Evolutionary conservation across 2,113 vertebrate species (phyloP).

Genomic region (Struthidea cinerea): DNA sequence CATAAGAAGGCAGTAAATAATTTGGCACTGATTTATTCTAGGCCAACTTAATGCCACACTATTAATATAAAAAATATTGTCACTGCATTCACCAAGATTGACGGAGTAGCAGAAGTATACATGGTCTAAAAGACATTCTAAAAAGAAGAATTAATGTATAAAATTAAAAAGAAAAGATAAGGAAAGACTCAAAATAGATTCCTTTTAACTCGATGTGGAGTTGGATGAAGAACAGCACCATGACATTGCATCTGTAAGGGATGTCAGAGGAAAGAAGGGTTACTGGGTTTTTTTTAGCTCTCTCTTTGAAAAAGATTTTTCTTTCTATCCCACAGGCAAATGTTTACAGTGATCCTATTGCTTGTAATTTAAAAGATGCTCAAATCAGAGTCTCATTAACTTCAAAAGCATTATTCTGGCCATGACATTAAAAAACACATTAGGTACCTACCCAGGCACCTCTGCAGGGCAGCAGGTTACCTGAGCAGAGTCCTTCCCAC

Average conservation of each 20-base stretch:
- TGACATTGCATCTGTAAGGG: background rate
- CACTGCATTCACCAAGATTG: background rate
- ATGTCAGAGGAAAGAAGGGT: background rate
- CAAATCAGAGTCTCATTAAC: background rate
- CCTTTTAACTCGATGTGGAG: background rate
- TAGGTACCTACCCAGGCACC: background rate
- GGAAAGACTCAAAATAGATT: background rate
- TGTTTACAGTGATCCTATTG: background rate
- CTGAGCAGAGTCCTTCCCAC: background rate
- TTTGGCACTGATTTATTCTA: background rate
- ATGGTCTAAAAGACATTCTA: background rate
- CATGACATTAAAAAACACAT: background rate
- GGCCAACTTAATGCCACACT: background rate
- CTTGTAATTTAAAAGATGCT: background rate
- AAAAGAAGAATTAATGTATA: background rate
- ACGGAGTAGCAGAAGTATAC: background rate
- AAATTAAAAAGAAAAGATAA: background rate
- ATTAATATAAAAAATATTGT: background rate
- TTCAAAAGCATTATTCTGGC: background rate
- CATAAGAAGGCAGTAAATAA: background rate
- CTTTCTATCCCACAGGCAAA: background rate
- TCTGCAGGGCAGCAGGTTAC: background rate
- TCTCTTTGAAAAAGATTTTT: background rate
- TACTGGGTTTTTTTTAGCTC: background rate
- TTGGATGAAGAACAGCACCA: background rate